These are phyloP conservation scores for Pelosia muscerda DNA, from an alignment of 2,888 invertebrate genomes.

Conservation along the genomic window DNA sequence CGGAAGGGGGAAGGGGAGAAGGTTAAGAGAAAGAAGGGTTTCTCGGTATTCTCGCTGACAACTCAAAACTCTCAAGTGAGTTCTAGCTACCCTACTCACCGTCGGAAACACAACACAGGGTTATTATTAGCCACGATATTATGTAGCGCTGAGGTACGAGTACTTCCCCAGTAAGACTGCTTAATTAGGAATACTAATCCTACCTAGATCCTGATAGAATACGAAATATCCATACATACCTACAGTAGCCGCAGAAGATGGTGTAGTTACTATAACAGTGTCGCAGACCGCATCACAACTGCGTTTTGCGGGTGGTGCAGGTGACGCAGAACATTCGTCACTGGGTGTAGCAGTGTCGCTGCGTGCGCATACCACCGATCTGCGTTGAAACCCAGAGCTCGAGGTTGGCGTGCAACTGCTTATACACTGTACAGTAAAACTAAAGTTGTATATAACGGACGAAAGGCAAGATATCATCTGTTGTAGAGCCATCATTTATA, in stretches of 20 bases:
- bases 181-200: too few relatives aligned
- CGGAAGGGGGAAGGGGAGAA: too few relatives aligned
- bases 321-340: constrained; percentile 69
- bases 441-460: background rate
- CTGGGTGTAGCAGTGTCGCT: constrained; percentile 56
- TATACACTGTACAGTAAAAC: constrained; percentile 62
- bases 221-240: constrained; percentile 49
- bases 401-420: constrained; percentile 70
- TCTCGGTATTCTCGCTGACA: too few relatives aligned
- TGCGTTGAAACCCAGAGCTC: constrained; percentile 72
- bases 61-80: too few relatives aligned
- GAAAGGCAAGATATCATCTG: too few relatives aligned
- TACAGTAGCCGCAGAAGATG: constrained; percentile 60
- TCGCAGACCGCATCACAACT: constrained; percentile 61
- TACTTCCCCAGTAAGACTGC: too few relatives aligned
- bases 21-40: too few relatives aligned
- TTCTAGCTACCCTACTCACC: too few relatives aligned
- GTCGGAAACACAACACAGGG: too few relatives aligned
- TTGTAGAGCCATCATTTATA: too few relatives aligned
- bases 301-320: constrained; percentile 68
- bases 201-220: background rate
- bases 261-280: constrained; percentile 29
- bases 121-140: too few relatives aligned
- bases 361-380: constrained; percentile 83
- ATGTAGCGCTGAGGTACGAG: too few relatives aligned